These are phyloP conservation scores for Eristalis tenax DNA, from an alignment of 2,888 invertebrate species.

Conservation along the genomic window DNA sequence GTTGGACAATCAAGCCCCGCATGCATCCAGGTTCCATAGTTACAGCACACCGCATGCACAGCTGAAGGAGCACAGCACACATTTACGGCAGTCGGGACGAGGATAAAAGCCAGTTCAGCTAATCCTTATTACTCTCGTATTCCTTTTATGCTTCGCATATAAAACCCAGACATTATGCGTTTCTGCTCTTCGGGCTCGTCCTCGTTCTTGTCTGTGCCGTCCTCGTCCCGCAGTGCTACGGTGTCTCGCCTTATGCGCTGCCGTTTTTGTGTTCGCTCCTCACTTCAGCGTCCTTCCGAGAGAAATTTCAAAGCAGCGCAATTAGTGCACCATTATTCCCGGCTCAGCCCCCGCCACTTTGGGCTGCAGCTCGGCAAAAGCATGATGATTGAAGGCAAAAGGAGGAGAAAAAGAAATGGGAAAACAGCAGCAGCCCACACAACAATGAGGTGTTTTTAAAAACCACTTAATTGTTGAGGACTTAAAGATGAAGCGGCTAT, in stretches of 20 bases:
- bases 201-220: neutral
- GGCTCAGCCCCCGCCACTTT: slow-evolving; percentile 4
- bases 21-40: slow-evolving; percentile 7
- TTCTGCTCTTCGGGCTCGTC: slow-evolving; percentile 18
- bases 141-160: slow-evolving; percentile 40
- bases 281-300: slow-evolving; percentile 31
- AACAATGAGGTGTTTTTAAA: slow-evolving; percentile 39
- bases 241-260: slow-evolving; percentile 1
- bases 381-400: neutral
- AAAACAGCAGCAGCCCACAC: neutral
- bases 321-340: slow-evolving; percentile 60
- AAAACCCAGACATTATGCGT: slow-evolving; percentile 62
- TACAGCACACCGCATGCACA: slow-evolving; percentile 18
- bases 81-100: neutral
- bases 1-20: neutral
- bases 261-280: slow-evolving; percentile 4
- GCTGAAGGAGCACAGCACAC: neutral
- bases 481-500: slow-evolving; percentile 18
- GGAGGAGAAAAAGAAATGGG: neutral
- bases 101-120: slow-evolving; percentile 31
- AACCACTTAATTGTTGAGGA: slow-evolving; percentile 40
- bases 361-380: neutral
- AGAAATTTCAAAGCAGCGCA: slow-evolving; percentile 51
- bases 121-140: slow-evolving; percentile 55
- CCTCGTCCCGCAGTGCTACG: neutral